Base-by-base conservation (phyloP, 2,888 invertebrate species). In the Augochlorella aurata region DNA sequence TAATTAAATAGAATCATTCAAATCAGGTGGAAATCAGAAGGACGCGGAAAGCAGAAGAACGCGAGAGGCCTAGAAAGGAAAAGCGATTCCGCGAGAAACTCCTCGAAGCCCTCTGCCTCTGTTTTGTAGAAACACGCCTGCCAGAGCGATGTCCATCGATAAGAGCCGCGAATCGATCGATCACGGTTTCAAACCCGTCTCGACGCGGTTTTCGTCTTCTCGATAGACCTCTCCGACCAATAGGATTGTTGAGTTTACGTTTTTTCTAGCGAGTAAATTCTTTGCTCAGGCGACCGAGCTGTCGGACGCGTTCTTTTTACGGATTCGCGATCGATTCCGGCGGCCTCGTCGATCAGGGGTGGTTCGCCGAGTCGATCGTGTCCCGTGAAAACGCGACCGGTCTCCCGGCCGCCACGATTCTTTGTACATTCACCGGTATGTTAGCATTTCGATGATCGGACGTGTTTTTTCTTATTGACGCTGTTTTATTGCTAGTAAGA, bases 221-320 rank as follows among this genome's bases (percentile, higher is more conserved):
- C 88, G 88, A 87, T 84, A 77, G 88, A 87, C 87, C 87, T 88
- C 88, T 12, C 77, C 79, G 68, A 50, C 79, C 73, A n/a, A 79
- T 85, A 85, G 82, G 58, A 90, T 92, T 92, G 92, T 92, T 92
- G 91, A 92, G 92, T 92, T 92, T 91, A 92, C 87, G 92, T 91
- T 91, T 90, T 91, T 88, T 87, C 80, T 92, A 92, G 91, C 85
- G 63, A 89, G 85, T 90, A 90, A 80, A 86, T 88, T 81, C 85
- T 86, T 88, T 84, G 80, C 85, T 82, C 70, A 76, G 83, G 58
- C 54, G 67, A 69, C 54, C 24, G 16, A 24, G 16, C 14, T 2
- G 24, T 16, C 16, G 58, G 58, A 0, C 16, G 24, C 16, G 58
- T 16, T 58, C 24, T 16, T 24, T 16, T 24, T 2, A 5, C 58